Evolutionary conservation across 2,888 invertebrate genomes (phyloP).

Genomic region (Cataglyphis altisquamis): DNA sequence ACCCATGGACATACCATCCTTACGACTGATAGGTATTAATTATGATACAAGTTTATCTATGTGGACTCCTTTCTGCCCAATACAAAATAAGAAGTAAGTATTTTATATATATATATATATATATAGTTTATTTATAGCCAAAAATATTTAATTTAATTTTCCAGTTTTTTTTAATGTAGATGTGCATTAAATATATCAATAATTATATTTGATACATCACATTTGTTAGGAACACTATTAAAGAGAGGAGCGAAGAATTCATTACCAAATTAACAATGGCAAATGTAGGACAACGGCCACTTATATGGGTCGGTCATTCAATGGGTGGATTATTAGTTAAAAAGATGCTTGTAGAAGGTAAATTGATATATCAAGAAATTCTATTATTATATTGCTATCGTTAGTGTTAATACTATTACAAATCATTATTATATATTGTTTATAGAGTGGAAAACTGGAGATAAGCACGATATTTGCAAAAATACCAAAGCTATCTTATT

Average conservation of each 20-base stretch:
- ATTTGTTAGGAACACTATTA: constrained; percentile 87
- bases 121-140: not conserved
- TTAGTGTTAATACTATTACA: not conserved
- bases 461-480: constrained; percentile 88
- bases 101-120: not conserved
- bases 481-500: constrained; percentile 95
- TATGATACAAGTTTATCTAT: constrained; percentile 94
- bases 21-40: constrained; percentile 94
- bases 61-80: constrained; percentile 92
- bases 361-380: constrained; percentile 20
- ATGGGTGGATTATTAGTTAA: constrained; percentile 98
- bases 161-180: not conserved
- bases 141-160: not conserved
- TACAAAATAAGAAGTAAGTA: constrained; percentile 86
- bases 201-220: not conserved
- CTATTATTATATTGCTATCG: not conserved
- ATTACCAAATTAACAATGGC: constrained; percentile 90
- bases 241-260: constrained; percentile 90
- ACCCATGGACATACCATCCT: constrained; percentile 91
- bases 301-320: constrained; percentile 97
- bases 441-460: constrained; percentile 87
- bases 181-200: not conserved
- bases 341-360: constrained; percentile 91
- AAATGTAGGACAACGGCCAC: constrained; percentile 93
- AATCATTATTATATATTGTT: constrained; percentile 4